Evolutionary conservation across 2,888 invertebrate species (phyloP), one percentile per base, ranked within the genome.

Genomic region (Phyto melanocephala): DNA sequence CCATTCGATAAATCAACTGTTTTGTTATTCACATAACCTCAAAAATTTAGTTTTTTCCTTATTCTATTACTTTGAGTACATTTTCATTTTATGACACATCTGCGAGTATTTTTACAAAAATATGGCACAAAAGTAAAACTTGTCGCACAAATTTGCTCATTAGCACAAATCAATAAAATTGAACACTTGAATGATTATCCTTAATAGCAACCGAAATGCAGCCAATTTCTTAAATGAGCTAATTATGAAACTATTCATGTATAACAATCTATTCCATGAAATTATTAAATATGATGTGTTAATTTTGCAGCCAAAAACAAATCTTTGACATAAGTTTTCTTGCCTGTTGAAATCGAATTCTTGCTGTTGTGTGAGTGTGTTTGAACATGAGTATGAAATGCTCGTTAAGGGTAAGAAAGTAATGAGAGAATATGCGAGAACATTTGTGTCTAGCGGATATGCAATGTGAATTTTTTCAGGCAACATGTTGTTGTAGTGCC

Each of bases 401-500:
- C 50, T 13, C 4, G n/a, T 28, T 20, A 6, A 6, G 40, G 11
- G 22, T 8, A 17, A 15, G 15, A n/a, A 6, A 11, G 8, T 17
- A 13, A 17, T 28, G 10, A 28, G 45, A 28, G 45, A 20, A 47
- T n/a, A 28, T 20, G 28, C n/a, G 45, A n/a, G n/a, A n/a, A 20
- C 24, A n/a, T 37, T 72, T 42, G 72, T 35, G 22, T 63, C 60
- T 89, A 91, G 82, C 90, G 90, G 79, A 91, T 90, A 89, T 90
- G 91, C 86, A 91, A 86, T 60, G 88, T 90, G 85, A 91, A 90
- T 88, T 91, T 92, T 89, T 92, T 91, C 84, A 90, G 89, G 88
- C 89, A 90, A 89, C 90, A 90, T 58, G 71, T 72, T 70, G 65
- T 77, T 42, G 71, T 80, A 67, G 77, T 84, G 76, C 74, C 68